These are phyloP conservation scores for Herminia tarsipennalis DNA, from an alignment of 2,888 invertebrate genomes.

Conservation along the genomic window DNA sequence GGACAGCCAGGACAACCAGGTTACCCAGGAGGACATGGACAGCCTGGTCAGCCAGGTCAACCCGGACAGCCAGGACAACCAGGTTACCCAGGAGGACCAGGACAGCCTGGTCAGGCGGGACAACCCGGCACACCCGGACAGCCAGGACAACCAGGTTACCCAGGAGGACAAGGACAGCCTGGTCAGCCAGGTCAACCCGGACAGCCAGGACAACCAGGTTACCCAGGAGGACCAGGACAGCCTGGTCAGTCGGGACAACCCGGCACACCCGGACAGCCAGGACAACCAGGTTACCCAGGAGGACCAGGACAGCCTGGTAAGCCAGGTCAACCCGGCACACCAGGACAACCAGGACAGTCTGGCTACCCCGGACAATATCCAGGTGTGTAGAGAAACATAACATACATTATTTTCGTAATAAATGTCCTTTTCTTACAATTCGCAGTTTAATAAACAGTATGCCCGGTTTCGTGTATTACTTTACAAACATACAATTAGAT, in stretches of 20 bases:
- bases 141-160: constrained; percentile 7
- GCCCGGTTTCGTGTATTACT: too few relatives aligned
- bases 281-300: constrained; percentile 9
- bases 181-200: constrained; percentile 14
- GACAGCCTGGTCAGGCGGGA: constrained; percentile 12
- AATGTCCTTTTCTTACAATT: too few relatives aligned
- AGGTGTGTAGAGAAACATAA: too few relatives aligned
- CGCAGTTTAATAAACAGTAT: too few relatives aligned
- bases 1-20: constrained; percentile 12
- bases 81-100: constrained; percentile 35
- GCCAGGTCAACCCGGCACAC: constrained; percentile 3
- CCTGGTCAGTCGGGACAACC: constrained; percentile 10
- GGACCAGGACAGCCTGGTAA: constrained; percentile 10
- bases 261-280: constrained; percentile 8
- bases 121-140: constrained; percentile 10
- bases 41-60: constrained; percentile 36
- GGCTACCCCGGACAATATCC: constrained; percentile 9
- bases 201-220: constrained; percentile 6
- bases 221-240: constrained; percentile 12
- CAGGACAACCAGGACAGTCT: constrained; percentile 10
- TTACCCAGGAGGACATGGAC: constrained; percentile 13
- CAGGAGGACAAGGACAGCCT: constrained; percentile 3
- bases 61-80: constrained; percentile 16
- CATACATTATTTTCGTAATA: too few relatives aligned
- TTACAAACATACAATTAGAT: too few relatives aligned